Conservation (phyloP, 2,113 vertebrate genomes). For the Xiphophorus couchianus region DNA sequence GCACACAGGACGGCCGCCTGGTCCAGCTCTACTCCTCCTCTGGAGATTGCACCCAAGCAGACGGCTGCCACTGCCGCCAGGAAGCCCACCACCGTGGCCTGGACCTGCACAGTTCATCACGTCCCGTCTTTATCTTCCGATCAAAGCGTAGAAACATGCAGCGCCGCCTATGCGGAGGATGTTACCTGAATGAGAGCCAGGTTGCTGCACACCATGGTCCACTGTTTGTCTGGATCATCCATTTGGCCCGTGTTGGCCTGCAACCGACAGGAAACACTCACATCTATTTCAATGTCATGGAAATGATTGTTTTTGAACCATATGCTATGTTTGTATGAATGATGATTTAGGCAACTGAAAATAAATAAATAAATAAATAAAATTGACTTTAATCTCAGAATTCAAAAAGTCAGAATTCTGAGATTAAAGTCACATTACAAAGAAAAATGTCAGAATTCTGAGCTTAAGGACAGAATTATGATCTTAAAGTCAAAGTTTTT, state of each 20-base stretch:
- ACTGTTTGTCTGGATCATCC: conserved; percentile 86
- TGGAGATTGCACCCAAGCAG: conserved; percentile 85
- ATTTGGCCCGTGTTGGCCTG: conserved; percentile 96
- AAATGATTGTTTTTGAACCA: neutral
- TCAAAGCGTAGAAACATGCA: neutral
- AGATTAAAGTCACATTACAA: too few relatives aligned
- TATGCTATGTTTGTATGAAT: neutral
- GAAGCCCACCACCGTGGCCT: conserved; percentile 94
- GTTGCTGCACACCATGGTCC: conserved; percentile 90
- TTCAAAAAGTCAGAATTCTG: too few relatives aligned
- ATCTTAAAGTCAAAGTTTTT: too few relatives aligned
- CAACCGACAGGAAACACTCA: neutral
- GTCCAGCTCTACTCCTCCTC: conserved; percentile 84
- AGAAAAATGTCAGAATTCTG: too few relatives aligned
- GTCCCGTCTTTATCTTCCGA: neutral
- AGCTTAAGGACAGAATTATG: too few relatives aligned
- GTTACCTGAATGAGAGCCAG: conserved; percentile 94
- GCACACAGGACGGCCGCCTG: conserved; percentile 89
- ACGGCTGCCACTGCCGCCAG: conserved; percentile 91
- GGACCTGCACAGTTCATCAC: conserved; percentile 79
- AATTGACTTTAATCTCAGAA: too few relatives aligned
- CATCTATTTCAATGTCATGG: neutral
- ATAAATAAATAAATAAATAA: too few relatives aligned
- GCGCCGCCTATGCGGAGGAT: neutral
- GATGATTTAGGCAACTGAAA: neutral